Conservation (phyloP, 2,888 invertebrate species). For the Coelopa pilipes region DNA sequence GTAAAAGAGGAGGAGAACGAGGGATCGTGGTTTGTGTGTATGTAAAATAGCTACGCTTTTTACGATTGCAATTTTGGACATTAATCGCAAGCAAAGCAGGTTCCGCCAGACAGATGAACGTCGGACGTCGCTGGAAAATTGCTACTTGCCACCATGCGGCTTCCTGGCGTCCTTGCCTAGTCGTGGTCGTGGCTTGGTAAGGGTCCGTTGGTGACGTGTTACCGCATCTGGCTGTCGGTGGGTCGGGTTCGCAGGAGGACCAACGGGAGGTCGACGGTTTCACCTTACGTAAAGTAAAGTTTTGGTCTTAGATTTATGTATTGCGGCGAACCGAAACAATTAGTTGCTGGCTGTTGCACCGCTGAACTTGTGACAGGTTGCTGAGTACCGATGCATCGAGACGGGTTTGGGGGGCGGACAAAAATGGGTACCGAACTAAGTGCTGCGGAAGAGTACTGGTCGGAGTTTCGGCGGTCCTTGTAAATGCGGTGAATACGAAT, state of each 20-base stretch:
- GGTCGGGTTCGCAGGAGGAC: neutral
- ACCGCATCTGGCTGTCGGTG: neutral
- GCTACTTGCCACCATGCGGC: neutral
- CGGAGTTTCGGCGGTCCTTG: conserved; percentile 26
- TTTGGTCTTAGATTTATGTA: conserved; percentile 53
- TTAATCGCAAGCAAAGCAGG: conserved; percentile 22
- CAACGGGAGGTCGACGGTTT: conserved; percentile 18
- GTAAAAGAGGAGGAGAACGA: too few species aligned
- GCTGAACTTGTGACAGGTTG: conserved; percentile 44
- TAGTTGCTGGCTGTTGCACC: conserved; percentile 44
- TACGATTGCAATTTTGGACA: conserved; percentile 20
- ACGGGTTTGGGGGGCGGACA: neutral
- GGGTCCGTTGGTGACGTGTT: neutral
- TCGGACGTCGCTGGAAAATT: neutral
- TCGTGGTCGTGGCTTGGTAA: conserved; percentile 5
- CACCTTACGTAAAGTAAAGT: conserved; percentile 44
- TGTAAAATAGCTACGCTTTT: conserved; percentile 22
- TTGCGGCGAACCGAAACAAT: conserved; percentile 55
- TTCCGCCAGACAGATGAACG: conserved; percentile 31
- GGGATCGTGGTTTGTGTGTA: neutral
- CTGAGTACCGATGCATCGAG: conserved; percentile 41
- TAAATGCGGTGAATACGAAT: conserved; percentile 34
- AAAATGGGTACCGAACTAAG: conserved; percentile 20
- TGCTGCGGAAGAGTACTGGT: neutral
- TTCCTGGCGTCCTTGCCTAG: neutral